Percentiles rank a stretch among this genome's conserved stretches.
These are phyloP conservation scores for Rhynchophorus ferrugineus DNA, from an alignment of 1,140 invertebrate genomes.

Conservation along the genomic window DNA sequence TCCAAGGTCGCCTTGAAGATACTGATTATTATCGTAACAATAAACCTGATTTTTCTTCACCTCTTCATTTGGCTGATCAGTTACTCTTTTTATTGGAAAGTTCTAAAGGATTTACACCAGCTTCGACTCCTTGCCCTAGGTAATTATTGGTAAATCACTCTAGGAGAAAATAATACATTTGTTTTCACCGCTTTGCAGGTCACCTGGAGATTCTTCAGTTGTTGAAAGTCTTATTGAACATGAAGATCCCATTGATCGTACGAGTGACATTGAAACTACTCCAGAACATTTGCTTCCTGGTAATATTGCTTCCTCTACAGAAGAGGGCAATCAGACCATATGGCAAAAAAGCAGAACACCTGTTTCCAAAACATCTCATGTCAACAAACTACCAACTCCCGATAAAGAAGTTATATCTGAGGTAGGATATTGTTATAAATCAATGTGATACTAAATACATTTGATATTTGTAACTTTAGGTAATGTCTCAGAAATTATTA, in stretches of 20 bases:
- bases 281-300: constrained; percentile 23
- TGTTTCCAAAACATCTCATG: constrained; percentile 6
- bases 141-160: constrained; percentile 3
- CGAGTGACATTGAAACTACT: constrained; percentile 23
- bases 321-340: constrained; percentile 3
- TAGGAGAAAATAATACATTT: not conserved
- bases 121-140: constrained; percentile 18
- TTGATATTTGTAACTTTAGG: constrained; percentile 14
- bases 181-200: constrained; percentile 7
- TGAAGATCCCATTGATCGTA: constrained; percentile 3
- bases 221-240: not conserved
- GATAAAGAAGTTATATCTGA: constrained; percentile 15
- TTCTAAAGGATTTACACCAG: constrained; percentile 5
- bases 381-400: constrained; percentile 5
- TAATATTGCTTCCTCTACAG: constrained; percentile 8
- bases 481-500: constrained; percentile 24
- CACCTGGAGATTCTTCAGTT: constrained; percentile 7
- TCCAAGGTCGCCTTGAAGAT: constrained; percentile 22
- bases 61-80: constrained; percentile 13
- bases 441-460: not conserved
- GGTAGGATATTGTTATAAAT: constrained; percentile 7
- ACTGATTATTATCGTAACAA: constrained; percentile 22
- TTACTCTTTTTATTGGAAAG: constrained; percentile 22
- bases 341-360: not conserved
- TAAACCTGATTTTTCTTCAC: constrained; percentile 11